These are phyloP conservation scores for Clarias laeviceps DNA, from an alignment of 2,797 vertebrate species.

Conservation along the genomic window DNA sequence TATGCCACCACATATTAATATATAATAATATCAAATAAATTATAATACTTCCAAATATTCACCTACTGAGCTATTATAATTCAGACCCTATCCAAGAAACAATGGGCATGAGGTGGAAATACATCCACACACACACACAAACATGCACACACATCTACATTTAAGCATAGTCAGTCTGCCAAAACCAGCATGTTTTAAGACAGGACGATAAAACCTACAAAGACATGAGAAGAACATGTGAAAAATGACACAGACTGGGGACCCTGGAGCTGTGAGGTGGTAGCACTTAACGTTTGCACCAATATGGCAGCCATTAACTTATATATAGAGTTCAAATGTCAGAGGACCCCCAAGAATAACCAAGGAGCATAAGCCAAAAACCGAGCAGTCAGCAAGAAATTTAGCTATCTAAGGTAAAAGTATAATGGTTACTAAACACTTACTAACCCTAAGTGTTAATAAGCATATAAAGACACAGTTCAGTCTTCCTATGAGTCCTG, in stretches of 20 bases:
- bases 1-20: no score
- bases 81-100: neutral
- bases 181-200: neutral
- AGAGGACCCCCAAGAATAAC: neutral
- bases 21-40: neutral
- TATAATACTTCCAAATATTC: neutral
- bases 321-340: constrained; percentile 2
- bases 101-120: neutral
- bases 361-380: neutral
- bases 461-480: neutral
- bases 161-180: neutral
- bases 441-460: no score
- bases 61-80: neutral
- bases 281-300: neutral
- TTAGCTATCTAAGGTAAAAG: neutral
- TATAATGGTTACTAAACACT: no score
- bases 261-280: neutral
- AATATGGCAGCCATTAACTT: neutral
- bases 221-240: neutral
- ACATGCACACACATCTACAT: neutral
- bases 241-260: neutral
- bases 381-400: neutral
- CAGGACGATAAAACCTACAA: neutral
- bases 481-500: neutral
- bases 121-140: neutral